phyloP scores from a whole-genome alignment of 2,113 vertebrate genomes.

The Turdus rufiventris region DNA sequence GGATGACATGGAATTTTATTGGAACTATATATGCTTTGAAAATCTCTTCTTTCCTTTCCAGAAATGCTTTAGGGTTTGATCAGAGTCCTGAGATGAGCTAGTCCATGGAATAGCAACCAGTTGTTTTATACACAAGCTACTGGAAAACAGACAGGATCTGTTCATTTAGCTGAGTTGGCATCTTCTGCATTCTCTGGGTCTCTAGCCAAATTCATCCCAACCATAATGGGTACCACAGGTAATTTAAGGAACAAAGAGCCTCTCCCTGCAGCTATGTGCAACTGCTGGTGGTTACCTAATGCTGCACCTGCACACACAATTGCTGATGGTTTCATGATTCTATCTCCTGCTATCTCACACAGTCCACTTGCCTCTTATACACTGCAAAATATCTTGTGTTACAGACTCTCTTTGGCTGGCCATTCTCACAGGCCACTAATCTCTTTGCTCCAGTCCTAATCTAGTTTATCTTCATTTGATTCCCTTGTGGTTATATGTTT shows the following conservation, averaged over 20 bases:
- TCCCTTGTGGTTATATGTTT: not conserved
- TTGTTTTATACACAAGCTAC: not conserved
- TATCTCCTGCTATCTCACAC: not conserved
- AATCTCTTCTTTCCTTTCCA: not conserved
- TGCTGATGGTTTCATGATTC: slow-evolving; percentile 52
- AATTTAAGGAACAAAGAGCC: slow-evolving; percentile 21
- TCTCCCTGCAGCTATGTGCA: slow-evolving; percentile 34
- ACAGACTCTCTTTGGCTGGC: not conserved
- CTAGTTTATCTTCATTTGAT: not conserved
- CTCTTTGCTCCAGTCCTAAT: not conserved
- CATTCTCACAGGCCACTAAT: not conserved
- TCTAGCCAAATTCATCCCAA: slow-evolving; percentile 1
- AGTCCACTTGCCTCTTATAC: not conserved
- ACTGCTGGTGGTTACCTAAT: slow-evolving; percentile 43
- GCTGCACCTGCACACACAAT: slow-evolving; percentile 39
- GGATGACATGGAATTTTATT: not conserved
- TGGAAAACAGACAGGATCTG: not conserved
- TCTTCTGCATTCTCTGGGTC: not conserved
- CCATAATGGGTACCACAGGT: slow-evolving; percentile 26
- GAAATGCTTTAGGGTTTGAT: not conserved
- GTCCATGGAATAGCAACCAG: not conserved
- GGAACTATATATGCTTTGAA: not conserved
- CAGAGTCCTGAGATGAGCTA: not conserved
- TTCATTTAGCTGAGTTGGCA: slow-evolving; percentile 15
- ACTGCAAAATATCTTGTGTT: not conserved